Evolutionary conservation across 2,888 invertebrate species (phyloP).

Genomic region (Catocala fraxini): DNA sequence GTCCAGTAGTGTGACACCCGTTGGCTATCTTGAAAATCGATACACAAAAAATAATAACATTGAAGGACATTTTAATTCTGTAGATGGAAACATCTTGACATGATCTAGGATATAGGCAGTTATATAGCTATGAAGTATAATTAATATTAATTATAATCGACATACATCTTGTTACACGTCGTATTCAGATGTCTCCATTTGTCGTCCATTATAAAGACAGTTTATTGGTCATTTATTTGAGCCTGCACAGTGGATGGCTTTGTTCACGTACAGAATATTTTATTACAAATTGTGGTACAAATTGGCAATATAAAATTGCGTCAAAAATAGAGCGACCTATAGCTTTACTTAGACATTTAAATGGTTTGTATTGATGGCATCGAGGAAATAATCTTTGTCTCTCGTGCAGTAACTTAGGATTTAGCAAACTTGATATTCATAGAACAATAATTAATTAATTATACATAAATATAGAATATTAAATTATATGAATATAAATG

Average conservation of each 20-base stretch:
- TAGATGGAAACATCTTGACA: neutral
- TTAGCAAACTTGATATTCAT: too few relatives aligned
- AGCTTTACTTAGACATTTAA: too few relatives aligned
- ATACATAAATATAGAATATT: too few relatives aligned
- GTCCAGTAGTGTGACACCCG: too few relatives aligned
- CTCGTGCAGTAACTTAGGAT: too few relatives aligned
- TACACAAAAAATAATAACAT: too few relatives aligned
- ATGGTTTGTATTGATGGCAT: too few relatives aligned
- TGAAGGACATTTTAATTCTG: too few relatives aligned
- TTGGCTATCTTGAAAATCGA: too few relatives aligned
- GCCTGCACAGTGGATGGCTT: constrained; percentile 8
- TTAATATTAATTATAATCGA: constrained; percentile 6
- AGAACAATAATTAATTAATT: too few relatives aligned
- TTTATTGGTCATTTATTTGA: constrained; percentile 3
- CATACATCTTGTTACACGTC: neutral
- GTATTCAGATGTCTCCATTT: neutral
- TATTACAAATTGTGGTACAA: neutral
- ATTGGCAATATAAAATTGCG: constrained; percentile 4
- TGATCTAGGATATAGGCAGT: neutral
- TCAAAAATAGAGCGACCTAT: neutral
- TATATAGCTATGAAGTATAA: neutral
- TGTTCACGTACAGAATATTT: neutral
- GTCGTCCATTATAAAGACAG: constrained; percentile 4
- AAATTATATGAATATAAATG: too few relatives aligned
- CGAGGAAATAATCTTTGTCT: too few relatives aligned